Percentiles rank a stretch among this genome's conserved stretches.
These are phyloP conservation scores for Grammomys surdaster DNA, from an alignment of 2,113 vertebrate species.

Conservation along the genomic window DNA sequence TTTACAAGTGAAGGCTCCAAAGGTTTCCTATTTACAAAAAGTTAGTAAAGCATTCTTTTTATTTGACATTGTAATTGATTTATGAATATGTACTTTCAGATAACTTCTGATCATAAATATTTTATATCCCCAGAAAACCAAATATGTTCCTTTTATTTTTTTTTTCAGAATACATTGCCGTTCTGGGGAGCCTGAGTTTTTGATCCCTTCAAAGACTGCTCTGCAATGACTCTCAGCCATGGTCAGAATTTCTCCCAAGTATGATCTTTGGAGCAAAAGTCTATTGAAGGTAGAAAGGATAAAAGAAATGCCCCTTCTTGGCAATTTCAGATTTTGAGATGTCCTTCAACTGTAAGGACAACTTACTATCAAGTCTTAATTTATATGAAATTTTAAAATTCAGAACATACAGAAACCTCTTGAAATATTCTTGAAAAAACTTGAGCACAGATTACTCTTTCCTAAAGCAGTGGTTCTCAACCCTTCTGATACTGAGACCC, in stretches of 20 bases:
- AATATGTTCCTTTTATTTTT: conserved; percentile 10
- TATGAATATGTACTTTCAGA: conserved; percentile 69
- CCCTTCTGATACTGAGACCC: background rate
- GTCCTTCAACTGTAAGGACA: background rate
- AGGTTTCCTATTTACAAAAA: conserved; percentile 27
- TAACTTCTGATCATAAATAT: conserved; percentile 73
- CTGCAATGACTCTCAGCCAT: background rate
- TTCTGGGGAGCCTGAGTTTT: background rate
- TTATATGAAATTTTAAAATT: conserved; percentile 5
- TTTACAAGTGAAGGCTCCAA: conserved; percentile 49
- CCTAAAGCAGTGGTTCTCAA: background rate
- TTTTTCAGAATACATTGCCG: background rate
- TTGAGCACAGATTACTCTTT: background rate
- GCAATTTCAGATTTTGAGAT: background rate
- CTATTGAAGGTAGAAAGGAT: fast-evolving
- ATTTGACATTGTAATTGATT: conserved; percentile 73
- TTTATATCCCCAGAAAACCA: conserved; percentile 75
- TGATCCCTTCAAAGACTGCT: background rate
- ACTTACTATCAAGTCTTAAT: background rate
- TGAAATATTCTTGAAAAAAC: background rate
- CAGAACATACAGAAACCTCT: background rate
- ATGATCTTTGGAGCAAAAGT: background rate
- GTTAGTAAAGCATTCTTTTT: conserved; percentile 21
- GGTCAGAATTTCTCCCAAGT: background rate
- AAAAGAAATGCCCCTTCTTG: background rate